phyloP scores from a whole-genome alignment of 2,888 invertebrate genomes.

The Hypomecis punctinalis region DNA sequence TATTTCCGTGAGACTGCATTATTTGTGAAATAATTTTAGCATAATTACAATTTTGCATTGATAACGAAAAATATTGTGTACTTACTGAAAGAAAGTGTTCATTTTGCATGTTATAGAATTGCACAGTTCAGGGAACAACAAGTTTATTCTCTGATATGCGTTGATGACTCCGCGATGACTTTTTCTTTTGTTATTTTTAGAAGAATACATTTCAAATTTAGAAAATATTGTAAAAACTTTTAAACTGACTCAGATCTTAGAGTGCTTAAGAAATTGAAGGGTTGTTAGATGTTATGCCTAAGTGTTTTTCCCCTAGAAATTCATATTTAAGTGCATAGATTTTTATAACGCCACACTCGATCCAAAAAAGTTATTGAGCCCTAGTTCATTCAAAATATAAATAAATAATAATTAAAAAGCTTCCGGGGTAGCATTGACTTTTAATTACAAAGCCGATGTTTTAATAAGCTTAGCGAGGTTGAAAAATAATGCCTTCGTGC shows the following conservation, averaged over 20 bases:
- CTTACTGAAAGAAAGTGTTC: not conserved
- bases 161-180: no score
- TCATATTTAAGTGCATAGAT: no score
- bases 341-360: not conserved
- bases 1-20: conserved; percentile 18
- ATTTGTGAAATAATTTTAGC: not conserved
- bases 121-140: no score
- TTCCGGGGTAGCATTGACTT: conserved; percentile 56
- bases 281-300: no score
- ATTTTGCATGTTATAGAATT: no score
- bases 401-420: conserved; percentile 40
- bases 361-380: not conserved
- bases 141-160: no score
- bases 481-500: conserved; percentile 65
- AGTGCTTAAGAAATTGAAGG: no score
- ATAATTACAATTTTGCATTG: not conserved
- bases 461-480: conserved; percentile 66
- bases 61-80: not conserved
- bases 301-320: no score
- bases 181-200: no score
- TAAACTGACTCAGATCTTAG: no score
- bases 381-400: conserved; percentile 3
- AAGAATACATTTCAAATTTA: no score
- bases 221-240: no score
- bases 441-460: conserved; percentile 61